Conservation (phyloP, 1,140 invertebrate species). For the Drosophila insularis region DNA sequence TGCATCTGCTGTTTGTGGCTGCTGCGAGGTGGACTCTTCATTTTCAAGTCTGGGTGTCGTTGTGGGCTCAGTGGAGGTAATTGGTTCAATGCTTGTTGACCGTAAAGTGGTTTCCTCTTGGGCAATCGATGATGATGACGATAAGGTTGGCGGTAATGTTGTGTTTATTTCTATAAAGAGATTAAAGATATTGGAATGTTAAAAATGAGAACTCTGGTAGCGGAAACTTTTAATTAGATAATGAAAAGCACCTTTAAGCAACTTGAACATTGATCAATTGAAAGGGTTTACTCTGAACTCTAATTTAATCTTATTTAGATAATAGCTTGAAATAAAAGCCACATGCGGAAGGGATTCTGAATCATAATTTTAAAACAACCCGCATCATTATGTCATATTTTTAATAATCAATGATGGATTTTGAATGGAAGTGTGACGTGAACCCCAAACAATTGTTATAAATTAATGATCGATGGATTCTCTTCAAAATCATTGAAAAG, state of each 20-base stretch:
- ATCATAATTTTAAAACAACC: background rate
- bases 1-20: conserved; percentile 35
- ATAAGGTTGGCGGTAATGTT: conserved; percentile 16
- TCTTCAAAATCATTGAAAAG: background rate
- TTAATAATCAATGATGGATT: conserved; percentile 3
- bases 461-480: conserved; percentile 9
- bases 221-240: background rate
- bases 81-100: conserved; percentile 75
- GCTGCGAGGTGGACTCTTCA: conserved; percentile 14
- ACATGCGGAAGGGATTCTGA: background rate
- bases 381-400: conserved; percentile 4
- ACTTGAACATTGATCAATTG: background rate
- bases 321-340: background rate
- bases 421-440: background rate
- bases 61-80: conserved; percentile 76
- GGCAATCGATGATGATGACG: background rate
- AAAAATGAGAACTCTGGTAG: background rate
- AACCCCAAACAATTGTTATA: background rate
- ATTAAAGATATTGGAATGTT: background rate
- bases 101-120: conserved; percentile 48
- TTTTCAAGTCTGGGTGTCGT: conserved; percentile 64
- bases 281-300: no score
- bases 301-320: background rate
- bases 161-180: conserved; percentile 41
- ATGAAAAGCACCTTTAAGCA: background rate